Evolutionary conservation across 2,113 vertebrate species (phyloP), one percentile per base, ranked within the genome.

Genomic region (Ceyx margarethae): DNA sequence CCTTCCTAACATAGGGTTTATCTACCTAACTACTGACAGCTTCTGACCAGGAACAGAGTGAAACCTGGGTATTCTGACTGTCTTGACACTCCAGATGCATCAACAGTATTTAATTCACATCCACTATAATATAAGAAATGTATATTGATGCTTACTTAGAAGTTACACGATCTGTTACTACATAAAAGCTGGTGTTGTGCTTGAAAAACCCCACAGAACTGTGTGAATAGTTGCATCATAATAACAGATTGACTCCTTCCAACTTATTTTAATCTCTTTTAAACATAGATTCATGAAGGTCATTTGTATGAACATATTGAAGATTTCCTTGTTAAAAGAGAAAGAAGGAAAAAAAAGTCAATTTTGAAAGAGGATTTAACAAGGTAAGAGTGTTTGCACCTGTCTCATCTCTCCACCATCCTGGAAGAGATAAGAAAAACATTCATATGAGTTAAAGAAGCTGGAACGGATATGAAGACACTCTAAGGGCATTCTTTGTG

Each of bases 241-340:
- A 84, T 53, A 94, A 85, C 65, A 33, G 79, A 84, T 81, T 89
- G 76, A 85, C 23, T 62, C 35, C 46, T 86, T 96, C 81, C 69
- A 92, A 95, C 82, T 96, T 87, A 90, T 89, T 95, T 94, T 17
- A 15, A 95, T 42, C 33, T 77, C 69, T 85, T 95, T 94, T 93
- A 58, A 96, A 91, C 35, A 80, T 75, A 85, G 92, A 92, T 96
- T 91, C 69, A 74, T 84, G 93, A 94, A 96, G 67, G 46, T 89
- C n/a, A 75, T 26, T 78, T 66, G 69, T 43, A 93, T 58, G 69
- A 72, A 75, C 76, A 95, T 84, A 62, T 42, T n/a, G 21, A 93
- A 94, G 76, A 48, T 56, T 88, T 58, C 33, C 53, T 90, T 53
- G 37, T 83, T 68, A 1, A 42, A 53, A 53, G 14, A 50, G 13